phyloP scores from a whole-genome alignment of 2,888 invertebrate genomes.

The Hanleya hanleyi region DNA sequence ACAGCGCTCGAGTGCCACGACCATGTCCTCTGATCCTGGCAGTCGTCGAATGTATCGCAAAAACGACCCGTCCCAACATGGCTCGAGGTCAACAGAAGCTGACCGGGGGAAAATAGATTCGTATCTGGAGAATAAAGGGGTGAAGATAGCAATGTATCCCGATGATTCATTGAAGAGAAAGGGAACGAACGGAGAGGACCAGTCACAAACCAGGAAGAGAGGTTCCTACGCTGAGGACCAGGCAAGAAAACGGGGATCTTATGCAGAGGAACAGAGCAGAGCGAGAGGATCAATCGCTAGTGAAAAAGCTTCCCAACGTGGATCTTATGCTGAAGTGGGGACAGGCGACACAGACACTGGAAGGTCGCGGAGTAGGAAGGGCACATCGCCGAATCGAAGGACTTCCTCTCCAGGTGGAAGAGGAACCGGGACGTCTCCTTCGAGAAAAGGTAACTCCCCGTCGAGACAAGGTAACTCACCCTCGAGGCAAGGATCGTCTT shows the following conservation, averaged over 20 bases:
- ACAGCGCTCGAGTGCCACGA: not conserved
- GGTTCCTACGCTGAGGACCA: not conserved
- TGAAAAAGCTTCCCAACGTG: not conserved
- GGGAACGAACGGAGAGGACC: slow-evolving; percentile 11
- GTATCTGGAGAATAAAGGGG: not conserved
- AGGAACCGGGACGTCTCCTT: not conserved
- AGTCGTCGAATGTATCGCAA: not conserved
- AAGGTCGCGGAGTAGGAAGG: not conserved
- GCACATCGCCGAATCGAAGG: not conserved
- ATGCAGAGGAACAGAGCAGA: not conserved
- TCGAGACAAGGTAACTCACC: not conserved
- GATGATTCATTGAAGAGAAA: slow-evolving; percentile 10
- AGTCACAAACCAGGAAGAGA: too few species aligned
- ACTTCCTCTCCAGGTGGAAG: not conserved
- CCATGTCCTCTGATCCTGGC: not conserved
- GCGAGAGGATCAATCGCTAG: not conserved
- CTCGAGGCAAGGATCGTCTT: not conserved
- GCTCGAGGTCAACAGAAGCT: too few species aligned
- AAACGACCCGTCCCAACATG: not conserved
- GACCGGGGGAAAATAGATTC: not conserved
- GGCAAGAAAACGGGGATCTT: not conserved
- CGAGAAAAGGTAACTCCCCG: not conserved
- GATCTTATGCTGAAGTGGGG: not conserved
- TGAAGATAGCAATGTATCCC: not conserved
- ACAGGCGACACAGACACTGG: not conserved